phyloP scores from a whole-genome alignment of 1,140 invertebrate genomes.

The Uloborus diversus region DNA sequence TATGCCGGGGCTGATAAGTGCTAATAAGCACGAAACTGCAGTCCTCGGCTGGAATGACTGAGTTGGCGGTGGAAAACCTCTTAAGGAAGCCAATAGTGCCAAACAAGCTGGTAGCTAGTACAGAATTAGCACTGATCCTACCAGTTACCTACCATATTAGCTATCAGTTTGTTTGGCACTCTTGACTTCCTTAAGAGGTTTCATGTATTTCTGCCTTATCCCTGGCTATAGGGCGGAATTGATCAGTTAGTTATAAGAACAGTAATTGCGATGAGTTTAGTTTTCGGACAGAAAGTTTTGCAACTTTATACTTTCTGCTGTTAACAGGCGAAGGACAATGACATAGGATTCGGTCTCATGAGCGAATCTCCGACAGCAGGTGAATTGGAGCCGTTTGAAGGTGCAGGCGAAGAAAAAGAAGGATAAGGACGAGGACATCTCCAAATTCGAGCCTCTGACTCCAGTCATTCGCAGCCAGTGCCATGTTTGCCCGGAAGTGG shows the following conservation, averaged over 20 bases:
- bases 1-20: too few relatives aligned
- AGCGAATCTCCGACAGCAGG: neutral
- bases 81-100: too few relatives aligned
- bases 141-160: neutral
- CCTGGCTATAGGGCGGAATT: neutral
- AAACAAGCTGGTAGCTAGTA: too few relatives aligned
- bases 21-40: too few relatives aligned
- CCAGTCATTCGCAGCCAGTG: conserved; percentile 28
- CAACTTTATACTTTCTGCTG: neutral
- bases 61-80: too few relatives aligned
- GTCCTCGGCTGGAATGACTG: too few relatives aligned
- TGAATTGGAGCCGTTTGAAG: neutral
- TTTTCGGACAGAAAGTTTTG: neutral
- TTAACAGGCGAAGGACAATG: conserved; percentile 31
- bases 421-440: conserved; percentile 12
- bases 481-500: conserved; percentile 20
- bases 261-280: neutral
- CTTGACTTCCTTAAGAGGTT: neutral
- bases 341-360: conserved; percentile 6
- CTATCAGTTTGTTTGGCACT: neutral
- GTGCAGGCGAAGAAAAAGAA: neutral
- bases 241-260: neutral
- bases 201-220: neutral
- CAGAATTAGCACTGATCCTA: neutral
- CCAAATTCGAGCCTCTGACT: conserved; percentile 14